Evolutionary conservation across 2,797 vertebrate species (phyloP), one percentile per base, ranked within the genome.

Genomic region (Mallotus villosus): DNA sequence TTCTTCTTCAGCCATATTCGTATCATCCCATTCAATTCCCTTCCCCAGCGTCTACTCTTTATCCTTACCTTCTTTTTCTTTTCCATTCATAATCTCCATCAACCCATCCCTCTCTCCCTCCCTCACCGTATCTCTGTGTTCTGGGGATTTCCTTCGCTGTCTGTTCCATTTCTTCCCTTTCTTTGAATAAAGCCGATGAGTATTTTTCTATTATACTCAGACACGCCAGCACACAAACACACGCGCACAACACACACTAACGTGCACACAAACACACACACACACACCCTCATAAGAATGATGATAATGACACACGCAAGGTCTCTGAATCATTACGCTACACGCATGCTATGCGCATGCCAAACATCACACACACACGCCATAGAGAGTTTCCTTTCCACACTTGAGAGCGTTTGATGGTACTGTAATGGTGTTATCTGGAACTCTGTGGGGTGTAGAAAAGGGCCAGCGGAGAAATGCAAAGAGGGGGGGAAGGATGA

Each of bases 151-250:
- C 41, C 14, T 62, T 37, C 17, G 6, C 34, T 49, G 21, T 24
- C 22, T 51, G 17, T 61, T 24, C 57, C 32, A 27, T 63, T 53
- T 57, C 55, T 72, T 59, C 70, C 1, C n/a, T 60, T 69, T 63
- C 63, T 67, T 49, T 58, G 64, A 55, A 79, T 79, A 63, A 77
- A 79, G 65, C 68, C 46, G 67, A 76, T 77, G 63, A 78, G 74
- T 66, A 65, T 71, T 70, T 29, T 64, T 65, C 14, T 29, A 70
- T 74, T 74, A 74, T 74, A 57, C 62, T 51, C 53, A 51, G 41
- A 29, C 73, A 46, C 51, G 60, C 65, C 29, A 22, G 27, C n/a
- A 62, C 41, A 67, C 73, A 74, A 67, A 70, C 66, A 46, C 61
- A 64, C 32, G 59, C 63, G 49, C 74, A 32, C 24, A 66, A 32